phyloP scores from a whole-genome alignment of 2,113 vertebrate genomes.

The Leptodactylus fuscus region DNA sequence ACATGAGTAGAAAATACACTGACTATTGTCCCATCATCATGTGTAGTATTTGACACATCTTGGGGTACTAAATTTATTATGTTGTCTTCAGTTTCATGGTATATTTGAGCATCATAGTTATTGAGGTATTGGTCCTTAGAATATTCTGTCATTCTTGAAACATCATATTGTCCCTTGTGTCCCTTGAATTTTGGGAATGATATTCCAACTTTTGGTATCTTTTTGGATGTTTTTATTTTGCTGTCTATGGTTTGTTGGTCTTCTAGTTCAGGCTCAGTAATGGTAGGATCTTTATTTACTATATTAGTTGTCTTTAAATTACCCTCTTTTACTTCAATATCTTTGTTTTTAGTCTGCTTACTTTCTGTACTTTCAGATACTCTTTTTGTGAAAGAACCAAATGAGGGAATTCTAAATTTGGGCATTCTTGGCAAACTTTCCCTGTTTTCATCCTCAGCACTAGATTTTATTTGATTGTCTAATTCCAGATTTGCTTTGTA shows the following conservation, averaged over 20 bases:
- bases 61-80: neutral
- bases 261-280: neutral
- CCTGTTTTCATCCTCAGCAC: neutral
- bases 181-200: slow-evolving; percentile 43
- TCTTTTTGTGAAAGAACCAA: slow-evolving; percentile 64
- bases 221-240: slow-evolving; percentile 61
- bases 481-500: neutral
- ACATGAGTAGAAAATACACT: neutral
- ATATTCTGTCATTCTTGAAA: slow-evolving; percentile 49
- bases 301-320: neutral
- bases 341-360: slow-evolving; percentile 28
- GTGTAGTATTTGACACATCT: neutral
- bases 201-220: slow-evolving; percentile 69
- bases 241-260: neutral
- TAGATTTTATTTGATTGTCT: slow-evolving; percentile 7
- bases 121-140: neutral
- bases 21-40: neutral
- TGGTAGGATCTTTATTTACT: neutral
- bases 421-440: slow-evolving; percentile 65
- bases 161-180: slow-evolving; percentile 46
- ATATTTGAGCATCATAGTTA: neutral
- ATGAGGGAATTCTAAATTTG: slow-evolving; percentile 71
- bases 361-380: neutral
- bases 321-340: neutral
- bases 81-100: neutral